phyloP scores from a whole-genome alignment of 2,888 invertebrate species.

The Rapana venosa region DNA sequence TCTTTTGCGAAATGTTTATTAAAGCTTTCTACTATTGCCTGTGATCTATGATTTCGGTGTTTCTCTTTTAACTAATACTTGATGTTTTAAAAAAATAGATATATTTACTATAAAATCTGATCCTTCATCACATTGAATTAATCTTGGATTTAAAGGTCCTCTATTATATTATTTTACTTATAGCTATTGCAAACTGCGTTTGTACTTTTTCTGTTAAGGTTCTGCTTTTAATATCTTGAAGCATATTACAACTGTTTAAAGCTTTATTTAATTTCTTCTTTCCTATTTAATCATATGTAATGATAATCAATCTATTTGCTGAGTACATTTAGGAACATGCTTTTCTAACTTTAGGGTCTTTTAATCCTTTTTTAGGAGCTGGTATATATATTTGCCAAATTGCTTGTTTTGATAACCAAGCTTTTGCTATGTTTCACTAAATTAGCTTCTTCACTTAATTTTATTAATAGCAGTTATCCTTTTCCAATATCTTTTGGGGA shows the following conservation, averaged over 20 bases:
- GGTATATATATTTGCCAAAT: conserved; percentile 40
- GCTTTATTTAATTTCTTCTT: conserved; percentile 37
- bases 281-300: conserved; percentile 18
- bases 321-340: conserved; percentile 29
- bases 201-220: not conserved
- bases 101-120: conserved; percentile 26
- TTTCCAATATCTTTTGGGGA: conserved; percentile 6
- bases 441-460: not conserved
- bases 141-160: conserved; percentile 31
- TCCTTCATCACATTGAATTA: conserved; percentile 25
- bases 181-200: conserved; percentile 6
- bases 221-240: not conserved
- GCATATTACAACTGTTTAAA: conserved; percentile 38
- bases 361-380: conserved; percentile 32
- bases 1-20: not conserved
- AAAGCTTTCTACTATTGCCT: not conserved
- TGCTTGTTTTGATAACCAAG: conserved; percentile 5
- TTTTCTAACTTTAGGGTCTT: conserved; percentile 25
- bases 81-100: conserved; percentile 10
- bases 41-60: conserved; percentile 11
- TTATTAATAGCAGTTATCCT: conserved; percentile 7
- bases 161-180: conserved; percentile 30
- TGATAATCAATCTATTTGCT: conserved; percentile 24
- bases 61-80: conserved; percentile 18
- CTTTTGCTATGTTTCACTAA: not conserved